Conservation (phyloP, 2,797 vertebrate genomes). For the Rhodeus uyekii region DNA sequence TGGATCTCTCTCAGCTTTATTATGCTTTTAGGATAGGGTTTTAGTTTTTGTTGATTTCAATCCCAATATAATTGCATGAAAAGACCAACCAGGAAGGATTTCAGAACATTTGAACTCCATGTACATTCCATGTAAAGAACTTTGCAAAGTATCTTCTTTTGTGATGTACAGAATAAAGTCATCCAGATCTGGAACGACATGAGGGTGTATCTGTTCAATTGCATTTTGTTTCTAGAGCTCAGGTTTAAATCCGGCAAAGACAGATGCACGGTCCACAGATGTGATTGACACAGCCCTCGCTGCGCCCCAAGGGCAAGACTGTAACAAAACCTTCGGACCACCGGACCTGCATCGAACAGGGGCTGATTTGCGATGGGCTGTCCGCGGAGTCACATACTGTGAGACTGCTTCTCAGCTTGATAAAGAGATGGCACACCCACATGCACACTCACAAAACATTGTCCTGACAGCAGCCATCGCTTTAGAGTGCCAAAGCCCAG, state of each 20-base stretch:
- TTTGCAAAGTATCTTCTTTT: too few relatives aligned
- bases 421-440: conserved; percentile 59
- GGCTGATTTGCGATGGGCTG: conserved; percentile 66
- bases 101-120: not conserved
- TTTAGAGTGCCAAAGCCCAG: conserved; percentile 60
- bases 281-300: conserved; percentile 34
- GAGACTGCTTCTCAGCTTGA: conserved; percentile 53
- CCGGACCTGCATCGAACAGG: conserved; percentile 60
- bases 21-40: not conserved
- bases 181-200: not conserved
- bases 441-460: conserved; percentile 41
- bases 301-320: conserved; percentile 64
- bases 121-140: too few relatives aligned
- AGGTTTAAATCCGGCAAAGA: not conserved
- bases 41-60: not conserved
- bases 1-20: not conserved
- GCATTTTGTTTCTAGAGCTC: too few relatives aligned
- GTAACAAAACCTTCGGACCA: conserved; percentile 49
- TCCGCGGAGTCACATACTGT: conserved; percentile 7
- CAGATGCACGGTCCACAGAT: not conserved
- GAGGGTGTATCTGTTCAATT: too few relatives aligned
- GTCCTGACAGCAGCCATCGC: conserved; percentile 55
- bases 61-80: not conserved
- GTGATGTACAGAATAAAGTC: too few relatives aligned
- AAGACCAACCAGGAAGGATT: not conserved